Percentiles rank a stretch among this genome's conserved stretches.
Conservation (phyloP, 1,140 invertebrate genomes). For the Yoshiicerus persimilis region DNA sequence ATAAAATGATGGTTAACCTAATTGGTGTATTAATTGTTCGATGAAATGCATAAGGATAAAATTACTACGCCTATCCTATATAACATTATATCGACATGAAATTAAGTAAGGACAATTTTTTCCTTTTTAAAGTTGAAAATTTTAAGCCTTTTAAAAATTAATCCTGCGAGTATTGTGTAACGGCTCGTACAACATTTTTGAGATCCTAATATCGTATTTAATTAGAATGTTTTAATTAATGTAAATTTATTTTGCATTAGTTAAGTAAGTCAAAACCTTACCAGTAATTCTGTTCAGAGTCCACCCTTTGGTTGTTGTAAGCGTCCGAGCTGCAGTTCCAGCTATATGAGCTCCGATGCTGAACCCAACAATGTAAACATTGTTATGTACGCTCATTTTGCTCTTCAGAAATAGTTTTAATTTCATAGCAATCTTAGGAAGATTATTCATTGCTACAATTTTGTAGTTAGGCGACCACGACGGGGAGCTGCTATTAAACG, state of each 20-base stretch:
- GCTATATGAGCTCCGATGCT: conserved; percentile 38
- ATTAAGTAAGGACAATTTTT: too few relatives aligned
- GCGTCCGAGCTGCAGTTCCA: background rate
- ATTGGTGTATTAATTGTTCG: too few relatives aligned
- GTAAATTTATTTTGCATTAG: too few relatives aligned
- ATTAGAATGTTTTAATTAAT: background rate
- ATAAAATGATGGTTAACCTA: too few relatives aligned
- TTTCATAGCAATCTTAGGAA: background rate
- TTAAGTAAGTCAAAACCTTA: background rate
- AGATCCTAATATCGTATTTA: too few relatives aligned
- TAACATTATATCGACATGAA: too few relatives aligned
- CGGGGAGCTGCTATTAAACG: background rate
- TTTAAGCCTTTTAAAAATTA: too few relatives aligned
- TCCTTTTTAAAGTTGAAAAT: too few relatives aligned
- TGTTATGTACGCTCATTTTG: background rate
- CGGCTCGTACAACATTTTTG: too few relatives aligned
- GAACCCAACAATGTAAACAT: conserved; percentile 38
- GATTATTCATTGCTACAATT: background rate
- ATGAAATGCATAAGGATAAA: too few relatives aligned
- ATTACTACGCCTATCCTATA: too few relatives aligned
- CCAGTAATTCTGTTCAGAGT: background rate
- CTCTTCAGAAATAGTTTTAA: background rate
- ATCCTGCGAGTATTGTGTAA: too few relatives aligned
- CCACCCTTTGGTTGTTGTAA: background rate
- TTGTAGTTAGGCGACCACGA: background rate